Percentiles rank a stretch among this genome's conserved stretches.
These are phyloP conservation scores for Hippopotamyrus pictus DNA, from an alignment of 2,797 vertebrate species.

Conservation along the genomic window DNA sequence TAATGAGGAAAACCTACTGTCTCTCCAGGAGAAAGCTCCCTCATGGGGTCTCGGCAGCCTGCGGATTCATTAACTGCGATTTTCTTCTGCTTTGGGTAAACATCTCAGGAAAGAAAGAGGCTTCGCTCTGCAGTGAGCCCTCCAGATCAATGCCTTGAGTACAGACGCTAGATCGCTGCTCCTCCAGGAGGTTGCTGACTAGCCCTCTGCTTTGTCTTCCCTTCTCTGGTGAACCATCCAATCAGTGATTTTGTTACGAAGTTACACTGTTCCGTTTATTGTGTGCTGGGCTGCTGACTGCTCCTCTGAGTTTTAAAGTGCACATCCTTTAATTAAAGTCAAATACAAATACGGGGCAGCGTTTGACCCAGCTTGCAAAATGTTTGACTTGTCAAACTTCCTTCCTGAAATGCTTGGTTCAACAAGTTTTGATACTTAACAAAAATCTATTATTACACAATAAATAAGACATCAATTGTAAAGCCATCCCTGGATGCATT, in stretches of 20 bases:
- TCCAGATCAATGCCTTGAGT: not conserved
- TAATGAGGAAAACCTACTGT: not conserved
- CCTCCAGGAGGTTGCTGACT: not conserved
- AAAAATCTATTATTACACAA: not conserved
- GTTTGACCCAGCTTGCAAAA: not conserved
- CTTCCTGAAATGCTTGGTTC: not conserved
- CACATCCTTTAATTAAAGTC: not conserved
- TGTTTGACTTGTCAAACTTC: not conserved
- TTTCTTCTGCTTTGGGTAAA: conserved; percentile 2
- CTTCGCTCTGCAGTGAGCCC: not conserved
- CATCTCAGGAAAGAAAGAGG: not conserved
- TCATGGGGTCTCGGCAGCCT: not conserved
- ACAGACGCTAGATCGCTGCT: not conserved
- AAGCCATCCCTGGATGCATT: not conserved
- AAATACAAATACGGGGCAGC: not conserved
- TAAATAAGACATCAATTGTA: not conserved
- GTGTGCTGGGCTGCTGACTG: not conserved
- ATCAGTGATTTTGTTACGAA: not conserved
- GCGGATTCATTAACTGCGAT: conserved; percentile 1
- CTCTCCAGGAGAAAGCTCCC: conserved; percentile 3
- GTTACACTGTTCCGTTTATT: not conserved
- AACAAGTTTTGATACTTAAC: not conserved
- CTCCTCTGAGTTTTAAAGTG: not conserved
- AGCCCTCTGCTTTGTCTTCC: not conserved
- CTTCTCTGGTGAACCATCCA: not conserved